Conservation (phyloP, 2,888 invertebrate species). For the Tromatobia lineatoria region DNA sequence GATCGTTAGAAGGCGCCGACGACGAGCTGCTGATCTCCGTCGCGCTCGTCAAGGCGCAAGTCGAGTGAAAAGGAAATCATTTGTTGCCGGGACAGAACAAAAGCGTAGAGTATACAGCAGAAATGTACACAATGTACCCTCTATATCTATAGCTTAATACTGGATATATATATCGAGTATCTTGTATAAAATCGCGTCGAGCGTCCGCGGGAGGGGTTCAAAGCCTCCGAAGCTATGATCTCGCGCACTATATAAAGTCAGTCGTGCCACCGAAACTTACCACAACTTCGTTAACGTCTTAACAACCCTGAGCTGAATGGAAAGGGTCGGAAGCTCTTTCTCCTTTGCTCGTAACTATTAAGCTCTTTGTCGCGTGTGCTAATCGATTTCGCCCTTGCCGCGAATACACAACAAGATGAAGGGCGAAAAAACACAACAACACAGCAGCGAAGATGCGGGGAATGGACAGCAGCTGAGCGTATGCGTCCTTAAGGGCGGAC, state of each 20-base stretch:
- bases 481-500: constrained; percentile 2
- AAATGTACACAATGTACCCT: not conserved
- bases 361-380: not conserved
- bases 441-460: constrained; percentile 29
- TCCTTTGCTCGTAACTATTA: not conserved
- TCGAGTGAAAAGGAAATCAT: constrained; percentile 21
- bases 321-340: not conserved
- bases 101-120: not conserved
- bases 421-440: constrained; percentile 53
- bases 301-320: constrained; percentile 5
- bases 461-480: constrained; percentile 35
- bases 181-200: not conserved
- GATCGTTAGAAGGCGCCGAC: constrained; percentile 2
- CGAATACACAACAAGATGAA: constrained; percentile 25
- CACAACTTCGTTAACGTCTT: constrained; percentile 39
- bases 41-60: constrained; percentile 6
- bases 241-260: constrained; percentile 63
- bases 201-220: constrained; percentile 56
- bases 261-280: constrained; percentile 60
- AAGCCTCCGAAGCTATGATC: constrained; percentile 42
- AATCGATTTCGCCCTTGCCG: not conserved
- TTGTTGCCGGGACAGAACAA: constrained; percentile 12
- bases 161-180: not conserved
- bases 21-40: constrained; percentile 6
- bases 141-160: not conserved